Conservation (phyloP, 2,888 invertebrate species). For the Troglohyphantes excavatus region DNA sequence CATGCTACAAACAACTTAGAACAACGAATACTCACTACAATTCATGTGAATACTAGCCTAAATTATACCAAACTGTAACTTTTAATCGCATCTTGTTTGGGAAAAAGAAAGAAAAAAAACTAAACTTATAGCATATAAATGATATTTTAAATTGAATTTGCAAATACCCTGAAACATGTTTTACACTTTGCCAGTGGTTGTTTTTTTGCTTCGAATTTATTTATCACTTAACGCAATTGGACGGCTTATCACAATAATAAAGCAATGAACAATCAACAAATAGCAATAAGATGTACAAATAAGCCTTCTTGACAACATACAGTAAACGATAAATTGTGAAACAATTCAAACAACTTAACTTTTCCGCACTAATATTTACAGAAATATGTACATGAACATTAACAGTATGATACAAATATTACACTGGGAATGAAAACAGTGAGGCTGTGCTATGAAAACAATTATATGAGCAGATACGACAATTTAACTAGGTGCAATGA, state of each 20-base stretch:
- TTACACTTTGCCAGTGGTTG: no score
- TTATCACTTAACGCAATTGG: slow-evolving; percentile 15
- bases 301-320: background rate
- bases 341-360: background rate
- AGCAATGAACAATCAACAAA: background rate
- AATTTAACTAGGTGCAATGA: background rate
- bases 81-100: no score
- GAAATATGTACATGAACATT: slow-evolving; percentile 29
- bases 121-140: no score
- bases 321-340: slow-evolving; percentile 8
- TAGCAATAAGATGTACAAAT: background rate
- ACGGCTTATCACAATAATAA: slow-evolving; percentile 65
- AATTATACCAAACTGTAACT: no score
- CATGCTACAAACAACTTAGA: no score
- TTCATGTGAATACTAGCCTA: no score
- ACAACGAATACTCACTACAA: no score
- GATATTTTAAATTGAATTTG: no score
- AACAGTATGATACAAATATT: background rate
- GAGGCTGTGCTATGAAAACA: slow-evolving; percentile 12
- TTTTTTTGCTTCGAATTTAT: no score
- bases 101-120: no score
- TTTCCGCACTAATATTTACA: slow-evolving; percentile 30
- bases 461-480: background rate
- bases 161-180: no score
- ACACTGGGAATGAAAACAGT: no score